Conservation (phyloP, 2,113 vertebrate species). For the Megaleporinus macrocephalus region DNA sequence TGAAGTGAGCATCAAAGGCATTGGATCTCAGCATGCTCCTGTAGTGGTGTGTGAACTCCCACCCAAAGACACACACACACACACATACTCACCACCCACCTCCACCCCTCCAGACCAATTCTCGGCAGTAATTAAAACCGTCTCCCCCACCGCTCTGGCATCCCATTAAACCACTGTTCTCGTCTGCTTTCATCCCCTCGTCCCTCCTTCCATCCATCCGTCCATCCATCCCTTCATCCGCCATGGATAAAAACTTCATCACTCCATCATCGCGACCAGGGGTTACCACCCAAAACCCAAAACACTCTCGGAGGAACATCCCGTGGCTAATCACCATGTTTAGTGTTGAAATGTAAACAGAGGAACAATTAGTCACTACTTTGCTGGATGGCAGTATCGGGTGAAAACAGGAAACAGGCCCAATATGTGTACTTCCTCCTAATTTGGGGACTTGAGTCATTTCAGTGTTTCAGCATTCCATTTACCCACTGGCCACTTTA, state of each 20-base stretch:
- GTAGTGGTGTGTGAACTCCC: conserved; percentile 94
- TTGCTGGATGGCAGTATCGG: neutral
- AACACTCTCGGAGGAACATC: conserved; percentile 56
- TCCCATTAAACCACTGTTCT: conserved; percentile 95
- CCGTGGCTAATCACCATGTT: conserved; percentile 56
- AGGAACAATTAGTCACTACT: conserved; percentile 20
- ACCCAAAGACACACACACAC: conserved; percentile 77
- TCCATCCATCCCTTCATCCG: neutral
- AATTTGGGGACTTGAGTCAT: no score
- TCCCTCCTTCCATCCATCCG: neutral
- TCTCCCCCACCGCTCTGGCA: conserved; percentile 90
- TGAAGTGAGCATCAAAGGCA: conserved; percentile 95
- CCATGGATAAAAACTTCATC: conserved; percentile 71
- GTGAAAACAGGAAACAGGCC: neutral
- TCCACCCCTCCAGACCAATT: conserved; percentile 77
- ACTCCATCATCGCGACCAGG: conserved; percentile 63
- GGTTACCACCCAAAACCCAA: conserved; percentile 50
- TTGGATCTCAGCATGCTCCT: conserved; percentile 91
- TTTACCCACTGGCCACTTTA: no score
- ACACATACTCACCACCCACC: conserved; percentile 25
- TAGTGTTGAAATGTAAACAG: conserved; percentile 31
- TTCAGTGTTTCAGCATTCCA: no score
- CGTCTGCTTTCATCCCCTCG: conserved; percentile 67
- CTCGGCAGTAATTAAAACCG: conserved; percentile 98
- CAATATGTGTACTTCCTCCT: conserved; percentile 1